phyloP scores from a whole-genome alignment of 2,888 invertebrate genomes.

The Cantharis lateralis region DNA sequence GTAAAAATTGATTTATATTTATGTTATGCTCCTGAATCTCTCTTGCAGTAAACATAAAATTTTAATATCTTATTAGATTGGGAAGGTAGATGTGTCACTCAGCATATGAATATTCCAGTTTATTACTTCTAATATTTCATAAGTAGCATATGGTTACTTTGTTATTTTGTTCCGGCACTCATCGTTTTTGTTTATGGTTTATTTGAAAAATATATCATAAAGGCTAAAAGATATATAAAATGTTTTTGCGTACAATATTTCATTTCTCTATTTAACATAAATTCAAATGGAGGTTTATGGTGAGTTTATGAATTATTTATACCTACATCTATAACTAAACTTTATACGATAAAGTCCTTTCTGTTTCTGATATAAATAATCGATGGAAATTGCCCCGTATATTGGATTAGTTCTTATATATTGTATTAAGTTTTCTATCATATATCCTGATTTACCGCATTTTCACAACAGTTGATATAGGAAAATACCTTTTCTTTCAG shows the following conservation, averaged over 20 bases:
- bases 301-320: slow-evolving; percentile 24
- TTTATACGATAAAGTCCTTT: slow-evolving; percentile 24
- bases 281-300: slow-evolving; percentile 19
- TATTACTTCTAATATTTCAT: not conserved
- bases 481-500: not conserved
- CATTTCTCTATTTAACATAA: slow-evolving; percentile 21
- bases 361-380: slow-evolving; percentile 13
- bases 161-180: not conserved
- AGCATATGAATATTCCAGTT: not conserved
- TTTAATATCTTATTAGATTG: not conserved
- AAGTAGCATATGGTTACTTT: not conserved
- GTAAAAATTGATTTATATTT: not conserved
- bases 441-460: not conserved
- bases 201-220: not conserved
- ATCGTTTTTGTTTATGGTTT: not conserved
- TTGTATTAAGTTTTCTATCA: not conserved
- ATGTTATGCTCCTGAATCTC: not conserved
- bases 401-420: slow-evolving; percentile 20
- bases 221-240: not conserved
- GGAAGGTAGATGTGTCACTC: not conserved
- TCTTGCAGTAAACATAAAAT: not conserved
- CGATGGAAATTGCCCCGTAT: slow-evolving; percentile 25
- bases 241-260: not conserved
- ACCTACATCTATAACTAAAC: slow-evolving; percentile 9
- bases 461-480: not conserved